Evolutionary conservation across 92 coral and sea anemone genomes (phyloP).

Genomic region (Porites evermanni): DNA sequence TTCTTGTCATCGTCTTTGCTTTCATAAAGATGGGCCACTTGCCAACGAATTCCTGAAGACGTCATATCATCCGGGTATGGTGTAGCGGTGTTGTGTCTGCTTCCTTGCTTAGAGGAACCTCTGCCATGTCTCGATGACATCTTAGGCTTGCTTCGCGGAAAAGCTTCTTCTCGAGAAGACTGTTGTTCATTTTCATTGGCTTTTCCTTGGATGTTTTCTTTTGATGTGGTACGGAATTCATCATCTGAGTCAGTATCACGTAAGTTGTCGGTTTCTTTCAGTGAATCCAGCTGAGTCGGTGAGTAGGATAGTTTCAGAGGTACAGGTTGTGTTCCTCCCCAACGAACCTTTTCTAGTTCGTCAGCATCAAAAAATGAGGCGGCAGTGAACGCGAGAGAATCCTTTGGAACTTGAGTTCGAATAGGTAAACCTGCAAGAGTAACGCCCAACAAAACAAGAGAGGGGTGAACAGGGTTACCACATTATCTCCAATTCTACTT

Average conservation of each 20-base stretch:
- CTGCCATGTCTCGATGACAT: background rate
- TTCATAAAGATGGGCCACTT: background rate
- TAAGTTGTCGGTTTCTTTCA: background rate
- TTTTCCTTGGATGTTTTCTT: background rate
- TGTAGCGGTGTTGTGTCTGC: background rate
- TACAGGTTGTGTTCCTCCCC: background rate
- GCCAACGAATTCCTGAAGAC: constrained; percentile 3
- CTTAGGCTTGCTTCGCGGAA: background rate
- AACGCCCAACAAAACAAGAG: too few relatives aligned
- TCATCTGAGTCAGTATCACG: background rate
- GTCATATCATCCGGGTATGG: background rate
- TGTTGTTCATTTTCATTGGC: background rate
- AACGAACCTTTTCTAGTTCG: background rate
- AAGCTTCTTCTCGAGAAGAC: background rate
- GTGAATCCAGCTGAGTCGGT: background rate
- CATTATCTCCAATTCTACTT: too few relatives aligned
- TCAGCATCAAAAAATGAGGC: background rate
- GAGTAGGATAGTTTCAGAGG: background rate
- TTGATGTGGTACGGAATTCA: background rate
- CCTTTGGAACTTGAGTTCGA: constrained; percentile 7
- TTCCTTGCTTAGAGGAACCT: background rate
- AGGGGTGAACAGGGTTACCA: too few relatives aligned
- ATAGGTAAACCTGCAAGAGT: background rate
- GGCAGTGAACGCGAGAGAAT: background rate
- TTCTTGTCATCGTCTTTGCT: constrained; percentile 4